Conservation (phyloP, 2,113 vertebrate genomes). For the Origma solitaria region DNA sequence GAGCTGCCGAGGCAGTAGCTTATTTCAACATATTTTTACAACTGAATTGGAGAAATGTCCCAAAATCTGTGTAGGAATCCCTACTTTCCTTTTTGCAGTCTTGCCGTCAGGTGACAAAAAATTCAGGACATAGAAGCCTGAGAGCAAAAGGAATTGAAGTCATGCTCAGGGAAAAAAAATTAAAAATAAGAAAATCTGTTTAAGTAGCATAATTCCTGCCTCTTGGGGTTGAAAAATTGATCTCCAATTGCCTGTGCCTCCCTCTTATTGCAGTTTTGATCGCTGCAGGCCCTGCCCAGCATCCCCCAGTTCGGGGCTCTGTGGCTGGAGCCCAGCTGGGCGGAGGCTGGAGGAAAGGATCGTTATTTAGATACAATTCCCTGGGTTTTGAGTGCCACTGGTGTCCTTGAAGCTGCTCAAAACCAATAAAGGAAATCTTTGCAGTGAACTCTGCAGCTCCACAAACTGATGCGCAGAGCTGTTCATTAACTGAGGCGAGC, state of each 20-base stretch:
- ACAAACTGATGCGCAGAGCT: background rate
- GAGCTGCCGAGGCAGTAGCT: background rate
- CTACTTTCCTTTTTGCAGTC: background rate
- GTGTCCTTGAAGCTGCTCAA: background rate
- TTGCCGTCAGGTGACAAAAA: background rate
- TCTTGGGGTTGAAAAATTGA: background rate
- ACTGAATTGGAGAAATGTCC: background rate
- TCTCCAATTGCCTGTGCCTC: fast-evolving
- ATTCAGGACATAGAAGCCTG: background rate
- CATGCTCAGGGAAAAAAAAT: background rate
- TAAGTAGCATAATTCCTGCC: background rate
- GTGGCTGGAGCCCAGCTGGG: background rate
- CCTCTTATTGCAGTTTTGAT: background rate
- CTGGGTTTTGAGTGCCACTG: fast-evolving
- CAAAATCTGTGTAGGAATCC: background rate
- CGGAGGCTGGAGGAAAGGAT: background rate
- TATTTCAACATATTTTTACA: background rate
- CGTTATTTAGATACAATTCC: background rate
- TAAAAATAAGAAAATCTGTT: fast-evolving
- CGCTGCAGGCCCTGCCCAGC: background rate
- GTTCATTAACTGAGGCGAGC: background rate
- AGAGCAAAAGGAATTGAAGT: background rate
- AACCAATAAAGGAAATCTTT: background rate
- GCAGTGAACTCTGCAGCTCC: background rate
- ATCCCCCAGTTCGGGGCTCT: background rate